A percentile compares a stretch with the other conserved stretches of the same genome.
Evolutionary conservation across 2,113 vertebrate genomes (phyloP).

Genomic region (Ciconia stormi): DNA sequence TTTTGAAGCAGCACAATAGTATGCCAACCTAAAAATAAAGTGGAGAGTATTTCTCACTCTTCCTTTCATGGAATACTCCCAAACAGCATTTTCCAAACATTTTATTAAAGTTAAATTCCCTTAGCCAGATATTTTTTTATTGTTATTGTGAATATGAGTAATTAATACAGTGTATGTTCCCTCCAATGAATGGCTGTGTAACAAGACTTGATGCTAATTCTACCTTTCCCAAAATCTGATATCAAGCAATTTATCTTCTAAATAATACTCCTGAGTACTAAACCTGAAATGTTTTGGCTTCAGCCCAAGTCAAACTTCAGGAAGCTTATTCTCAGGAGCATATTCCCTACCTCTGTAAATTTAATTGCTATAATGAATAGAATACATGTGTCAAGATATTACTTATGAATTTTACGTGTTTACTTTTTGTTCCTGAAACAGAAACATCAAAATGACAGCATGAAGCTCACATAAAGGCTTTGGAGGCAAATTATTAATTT

Average conservation of each 20-base stretch:
- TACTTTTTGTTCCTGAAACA: conserved; percentile 56
- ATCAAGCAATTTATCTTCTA: conserved; percentile 78
- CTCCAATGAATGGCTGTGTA: conserved; percentile 75
- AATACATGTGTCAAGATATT: conserved; percentile 70
- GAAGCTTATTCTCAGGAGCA: conserved; percentile 72
- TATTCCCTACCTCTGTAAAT: conserved; percentile 73
- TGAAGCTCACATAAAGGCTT: not conserved
- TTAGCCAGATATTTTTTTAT: conserved; percentile 36
- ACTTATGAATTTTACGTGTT: conserved; percentile 59
- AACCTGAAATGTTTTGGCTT: conserved; percentile 77
- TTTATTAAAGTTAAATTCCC: conserved; percentile 70
- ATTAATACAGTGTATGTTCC: conserved; percentile 52
- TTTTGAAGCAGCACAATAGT: not conserved
- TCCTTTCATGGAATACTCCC: conserved; percentile 31
- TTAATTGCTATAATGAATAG: conserved; percentile 81
- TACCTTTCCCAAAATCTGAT: conserved; percentile 78
- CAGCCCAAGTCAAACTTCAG: conserved; percentile 78
- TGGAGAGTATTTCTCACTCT: not conserved
- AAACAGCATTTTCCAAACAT: conserved; percentile 59
- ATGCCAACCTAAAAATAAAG: not conserved
- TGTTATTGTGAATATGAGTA: conserved; percentile 60
- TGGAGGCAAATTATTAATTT: not conserved
- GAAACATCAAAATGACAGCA: conserved; percentile 29
- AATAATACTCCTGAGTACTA: conserved; percentile 77
- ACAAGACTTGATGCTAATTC: conserved; percentile 75